phyloP scores from a whole-genome alignment of 2,888 invertebrate species.

The Kuschelorhynchus macadamiae region DNA sequence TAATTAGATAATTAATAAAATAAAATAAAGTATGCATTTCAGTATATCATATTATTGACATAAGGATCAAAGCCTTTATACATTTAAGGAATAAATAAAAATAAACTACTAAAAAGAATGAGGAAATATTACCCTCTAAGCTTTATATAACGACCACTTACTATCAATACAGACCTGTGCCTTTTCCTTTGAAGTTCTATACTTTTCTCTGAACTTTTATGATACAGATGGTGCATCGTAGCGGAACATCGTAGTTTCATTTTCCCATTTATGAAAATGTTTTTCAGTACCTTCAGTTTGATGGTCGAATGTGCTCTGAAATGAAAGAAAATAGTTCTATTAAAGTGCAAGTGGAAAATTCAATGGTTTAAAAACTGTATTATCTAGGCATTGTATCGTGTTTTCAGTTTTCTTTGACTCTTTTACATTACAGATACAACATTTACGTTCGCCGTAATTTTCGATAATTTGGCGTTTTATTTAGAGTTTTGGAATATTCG shows the following conservation, averaged over 20 bases:
- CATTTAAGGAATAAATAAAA: too few relatives aligned
- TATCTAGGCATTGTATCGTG: not conserved
- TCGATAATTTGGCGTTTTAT: too few relatives aligned
- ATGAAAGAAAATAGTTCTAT: conserved; percentile 17
- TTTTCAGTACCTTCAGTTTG: conserved; percentile 61
- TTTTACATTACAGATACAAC: too few relatives aligned
- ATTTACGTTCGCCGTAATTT: too few relatives aligned
- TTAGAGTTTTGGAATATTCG: too few relatives aligned
- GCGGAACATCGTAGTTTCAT: conserved; percentile 76
- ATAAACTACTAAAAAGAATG: too few relatives aligned
- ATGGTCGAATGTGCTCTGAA: conserved; percentile 63
- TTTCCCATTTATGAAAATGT: conserved; percentile 62
- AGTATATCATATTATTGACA: too few relatives aligned
- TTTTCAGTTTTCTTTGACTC: not conserved
- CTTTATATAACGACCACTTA: too few relatives aligned
- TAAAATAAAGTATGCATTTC: too few relatives aligned
- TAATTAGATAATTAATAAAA: too few relatives aligned
- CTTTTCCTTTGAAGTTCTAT: conserved; percentile 72
- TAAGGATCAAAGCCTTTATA: too few relatives aligned
- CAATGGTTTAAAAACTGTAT: not conserved
- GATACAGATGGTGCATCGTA: conserved; percentile 76
- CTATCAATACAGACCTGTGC: conserved; percentile 44
- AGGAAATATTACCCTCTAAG: too few relatives aligned
- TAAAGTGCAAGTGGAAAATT: not conserved
- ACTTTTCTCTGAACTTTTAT: conserved; percentile 77